Percentiles rank a stretch among this genome's conserved stretches.
Conservation (phyloP, 2,113 vertebrate genomes). For the Orthonyx spaldingii region DNA sequence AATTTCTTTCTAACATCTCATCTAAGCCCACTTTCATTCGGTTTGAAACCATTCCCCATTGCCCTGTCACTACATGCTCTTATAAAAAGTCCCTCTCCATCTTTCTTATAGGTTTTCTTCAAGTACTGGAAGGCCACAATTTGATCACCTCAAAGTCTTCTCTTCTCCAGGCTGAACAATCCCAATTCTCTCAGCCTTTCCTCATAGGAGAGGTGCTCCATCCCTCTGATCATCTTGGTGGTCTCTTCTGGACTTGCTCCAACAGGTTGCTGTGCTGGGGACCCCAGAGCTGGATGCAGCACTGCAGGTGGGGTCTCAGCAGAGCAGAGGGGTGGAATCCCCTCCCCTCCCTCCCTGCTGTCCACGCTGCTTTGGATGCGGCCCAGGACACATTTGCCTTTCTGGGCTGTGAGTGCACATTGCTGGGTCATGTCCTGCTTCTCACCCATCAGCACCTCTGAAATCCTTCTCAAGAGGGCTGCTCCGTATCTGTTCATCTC, state of each 20-base stretch:
- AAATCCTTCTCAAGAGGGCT: background rate
- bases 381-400: background rate
- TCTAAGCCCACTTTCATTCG: background rate
- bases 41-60: background rate
- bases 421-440: background rate
- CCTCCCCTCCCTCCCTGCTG: background rate
- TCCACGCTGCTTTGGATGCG: rapidly evolving
- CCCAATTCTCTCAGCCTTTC: background rate
- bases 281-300: background rate
- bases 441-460: background rate
- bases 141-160: background rate
- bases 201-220: background rate
- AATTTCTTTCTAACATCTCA: background rate
- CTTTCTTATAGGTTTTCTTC: background rate
- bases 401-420: background rate
- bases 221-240: background rate
- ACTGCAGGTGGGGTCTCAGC: background rate
- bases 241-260: background rate
- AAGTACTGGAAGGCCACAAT: background rate
- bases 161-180: background rate
- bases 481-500: background rate
- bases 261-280: background rate
- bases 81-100: background rate
- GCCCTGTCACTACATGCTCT: background rate
- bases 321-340: background rate